These are phyloP conservation scores for Halcyon smyrnensis DNA, from an alignment of 2,797 vertebrate species.

Conservation along the genomic window DNA sequence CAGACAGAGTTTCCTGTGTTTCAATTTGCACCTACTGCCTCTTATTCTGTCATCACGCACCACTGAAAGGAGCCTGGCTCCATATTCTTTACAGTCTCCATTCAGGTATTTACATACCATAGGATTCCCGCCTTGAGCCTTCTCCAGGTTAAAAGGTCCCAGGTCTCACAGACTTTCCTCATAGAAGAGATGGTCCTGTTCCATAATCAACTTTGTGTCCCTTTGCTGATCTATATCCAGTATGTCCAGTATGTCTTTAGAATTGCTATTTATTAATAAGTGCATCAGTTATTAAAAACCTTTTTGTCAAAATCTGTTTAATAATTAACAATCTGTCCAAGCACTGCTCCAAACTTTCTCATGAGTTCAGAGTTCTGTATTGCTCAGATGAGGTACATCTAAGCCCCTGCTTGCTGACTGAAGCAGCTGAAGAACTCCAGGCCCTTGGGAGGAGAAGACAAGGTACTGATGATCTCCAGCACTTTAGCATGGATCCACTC, in stretches of 20 bases:
- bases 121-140: background rate
- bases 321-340: background rate
- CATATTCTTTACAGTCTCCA: background rate
- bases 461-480: background rate
- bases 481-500: background rate
- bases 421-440: background rate
- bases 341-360: background rate
- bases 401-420: background rate
- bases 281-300: background rate
- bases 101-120: background rate
- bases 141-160: background rate
- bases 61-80: background rate
- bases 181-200: background rate
- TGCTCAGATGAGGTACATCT: background rate
- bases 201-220: background rate
- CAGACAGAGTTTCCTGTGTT: background rate
- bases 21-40: background rate
- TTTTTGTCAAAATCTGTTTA: background rate
- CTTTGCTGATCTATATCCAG: background rate
- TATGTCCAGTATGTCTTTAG: background rate
- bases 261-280: background rate
- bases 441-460: background rate
- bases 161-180: background rate
- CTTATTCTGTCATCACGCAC: background rate
- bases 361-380: background rate